phyloP scores from a whole-genome alignment of 2,797 vertebrate genomes.

The Mustela erminea region DNA sequence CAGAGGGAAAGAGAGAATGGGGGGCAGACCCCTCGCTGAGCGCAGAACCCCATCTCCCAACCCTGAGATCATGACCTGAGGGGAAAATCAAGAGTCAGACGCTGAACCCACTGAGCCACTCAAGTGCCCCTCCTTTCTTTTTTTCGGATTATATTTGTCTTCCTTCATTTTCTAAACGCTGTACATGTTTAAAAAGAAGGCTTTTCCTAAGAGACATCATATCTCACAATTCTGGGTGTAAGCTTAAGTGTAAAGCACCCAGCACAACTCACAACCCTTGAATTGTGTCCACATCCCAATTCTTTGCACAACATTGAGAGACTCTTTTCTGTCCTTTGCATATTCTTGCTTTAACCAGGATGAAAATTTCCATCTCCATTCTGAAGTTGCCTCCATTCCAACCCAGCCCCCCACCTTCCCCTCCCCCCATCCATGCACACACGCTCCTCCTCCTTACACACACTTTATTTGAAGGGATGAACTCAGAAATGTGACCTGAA shows the following conservation, averaged over 20 bases:
- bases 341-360: background rate
- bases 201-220: background rate
- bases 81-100: background rate
- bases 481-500: background rate
- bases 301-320: background rate
- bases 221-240: background rate
- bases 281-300: background rate
- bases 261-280: background rate
- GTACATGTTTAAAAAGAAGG: slow-evolving; percentile 1
- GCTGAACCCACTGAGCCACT: background rate
- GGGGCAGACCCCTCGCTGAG: background rate
- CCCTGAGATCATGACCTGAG: background rate
- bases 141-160: background rate
- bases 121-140: background rate
- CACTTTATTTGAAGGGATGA: background rate
- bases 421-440: too few relatives aligned
- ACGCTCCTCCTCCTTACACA: background rate
- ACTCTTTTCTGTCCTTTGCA: background rate
- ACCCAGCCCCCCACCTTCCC: fast-evolving
- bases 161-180: slow-evolving; percentile 42
- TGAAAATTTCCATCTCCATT: background rate
- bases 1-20: background rate
- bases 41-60: background rate
- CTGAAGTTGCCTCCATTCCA: background rate
- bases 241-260: background rate